These are phyloP conservation scores for Actinia equina DNA, from an alignment of 64 coral and sea anemone genomes.

Conservation along the genomic window DNA sequence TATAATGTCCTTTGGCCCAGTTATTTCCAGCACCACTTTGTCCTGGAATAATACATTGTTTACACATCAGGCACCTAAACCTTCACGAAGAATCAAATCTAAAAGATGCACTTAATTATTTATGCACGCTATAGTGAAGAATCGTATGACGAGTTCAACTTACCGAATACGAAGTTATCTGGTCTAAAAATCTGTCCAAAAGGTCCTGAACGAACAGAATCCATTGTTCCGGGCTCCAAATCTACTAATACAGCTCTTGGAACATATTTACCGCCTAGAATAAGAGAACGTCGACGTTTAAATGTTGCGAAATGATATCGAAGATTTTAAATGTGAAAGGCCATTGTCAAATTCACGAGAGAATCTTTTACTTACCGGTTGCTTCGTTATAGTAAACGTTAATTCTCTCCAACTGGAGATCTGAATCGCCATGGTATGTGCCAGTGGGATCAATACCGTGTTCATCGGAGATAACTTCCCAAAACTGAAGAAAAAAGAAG, in stretches of 20 bases:
- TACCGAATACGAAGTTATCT: slow-evolving; percentile 75
- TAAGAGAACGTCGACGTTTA: not conserved
- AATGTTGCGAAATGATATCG: slow-evolving; percentile 4
- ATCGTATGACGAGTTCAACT: not conserved
- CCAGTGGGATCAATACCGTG: slow-evolving; percentile 74
- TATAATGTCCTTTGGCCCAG: slow-evolving; percentile 73
- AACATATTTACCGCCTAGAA: slow-evolving; percentile 67
- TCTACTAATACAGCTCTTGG: slow-evolving; percentile 64
- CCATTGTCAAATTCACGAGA: not conserved
- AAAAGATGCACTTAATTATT: slow-evolving; percentile 27
- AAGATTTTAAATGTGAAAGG: not conserved
- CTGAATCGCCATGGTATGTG: slow-evolving; percentile 65
- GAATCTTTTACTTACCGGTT: slow-evolving; percentile 48
- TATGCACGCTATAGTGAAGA: slow-evolving; percentile 16
- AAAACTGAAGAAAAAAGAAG: slow-evolving; percentile 45
- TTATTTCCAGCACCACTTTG: slow-evolving; percentile 72
- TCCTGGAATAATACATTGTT: slow-evolving; percentile 17
- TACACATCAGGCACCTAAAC: not conserved
- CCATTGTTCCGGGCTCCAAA: slow-evolving; percentile 67
- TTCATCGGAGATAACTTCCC: slow-evolving; percentile 76
- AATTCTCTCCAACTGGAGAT: slow-evolving; percentile 70
- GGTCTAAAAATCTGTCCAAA: slow-evolving; percentile 79
- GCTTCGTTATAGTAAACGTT: slow-evolving; percentile 77
- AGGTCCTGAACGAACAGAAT: slow-evolving; percentile 68
- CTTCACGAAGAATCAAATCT: not conserved